These are phyloP conservation scores for Podarcis lilfordi DNA, from an alignment of 2,797 vertebrate genomes.

Conservation along the genomic window DNA sequence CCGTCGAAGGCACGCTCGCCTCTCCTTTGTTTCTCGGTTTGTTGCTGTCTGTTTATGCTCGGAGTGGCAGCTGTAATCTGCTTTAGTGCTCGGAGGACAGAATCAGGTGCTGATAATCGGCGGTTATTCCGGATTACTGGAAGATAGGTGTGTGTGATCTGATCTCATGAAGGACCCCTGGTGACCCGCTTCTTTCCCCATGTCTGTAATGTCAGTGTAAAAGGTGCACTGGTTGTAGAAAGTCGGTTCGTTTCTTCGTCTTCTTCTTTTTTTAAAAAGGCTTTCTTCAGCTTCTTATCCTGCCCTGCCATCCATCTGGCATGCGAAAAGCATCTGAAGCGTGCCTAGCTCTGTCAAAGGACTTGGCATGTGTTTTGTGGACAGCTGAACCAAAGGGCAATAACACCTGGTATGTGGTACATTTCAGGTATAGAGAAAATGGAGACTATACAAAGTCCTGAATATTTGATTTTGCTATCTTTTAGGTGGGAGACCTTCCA, in stretches of 20 bases:
- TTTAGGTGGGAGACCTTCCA: background rate
- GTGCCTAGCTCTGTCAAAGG: background rate
- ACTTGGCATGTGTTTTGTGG: background rate
- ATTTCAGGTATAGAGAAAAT: background rate
- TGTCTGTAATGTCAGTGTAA: background rate
- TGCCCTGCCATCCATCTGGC: background rate
- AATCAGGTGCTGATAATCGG: background rate
- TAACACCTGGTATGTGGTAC: background rate
- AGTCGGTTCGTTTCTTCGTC: background rate
- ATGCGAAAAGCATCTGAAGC: background rate
- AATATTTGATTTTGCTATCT: background rate
- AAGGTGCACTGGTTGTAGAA: background rate
- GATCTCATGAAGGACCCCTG: background rate
- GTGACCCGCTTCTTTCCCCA: background rate
- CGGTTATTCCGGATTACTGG: background rate
- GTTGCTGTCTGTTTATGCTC: background rate
- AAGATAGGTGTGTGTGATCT: background rate
- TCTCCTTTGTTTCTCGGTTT: background rate
- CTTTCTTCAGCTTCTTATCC: background rate
- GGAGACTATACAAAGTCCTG: background rate
- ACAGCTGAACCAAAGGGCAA: background rate
- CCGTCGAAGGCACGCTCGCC: background rate
- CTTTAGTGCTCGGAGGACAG: background rate
- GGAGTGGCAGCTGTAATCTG: background rate
- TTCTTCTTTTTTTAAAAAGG: background rate